Percentiles rank a stretch among this genome's conserved stretches.
phyloP scores from a whole-genome alignment of 2,113 vertebrate species.

The Rhea americana region DNA sequence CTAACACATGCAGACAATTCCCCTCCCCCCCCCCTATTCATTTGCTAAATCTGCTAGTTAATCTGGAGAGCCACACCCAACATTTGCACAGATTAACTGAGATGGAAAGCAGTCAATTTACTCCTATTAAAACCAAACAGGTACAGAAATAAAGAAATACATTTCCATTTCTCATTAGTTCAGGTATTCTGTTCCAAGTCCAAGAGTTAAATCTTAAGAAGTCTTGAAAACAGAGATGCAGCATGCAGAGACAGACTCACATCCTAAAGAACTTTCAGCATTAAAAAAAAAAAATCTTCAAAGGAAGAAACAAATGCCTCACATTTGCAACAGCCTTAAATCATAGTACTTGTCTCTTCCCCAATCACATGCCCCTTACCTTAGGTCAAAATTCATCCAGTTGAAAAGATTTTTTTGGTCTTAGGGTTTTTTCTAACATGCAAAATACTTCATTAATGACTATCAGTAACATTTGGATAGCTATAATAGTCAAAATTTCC shows the following conservation, averaged over 20 bases:
- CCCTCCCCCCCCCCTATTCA: too few species aligned
- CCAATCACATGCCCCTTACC: background rate
- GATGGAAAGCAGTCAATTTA: constrained; percentile 27
- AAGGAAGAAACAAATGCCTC: background rate
- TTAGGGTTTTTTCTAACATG: background rate
- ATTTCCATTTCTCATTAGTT: background rate
- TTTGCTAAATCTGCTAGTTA: constrained; percentile 25
- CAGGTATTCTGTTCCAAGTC: background rate
- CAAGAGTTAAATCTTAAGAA: background rate
- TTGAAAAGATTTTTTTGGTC: background rate
- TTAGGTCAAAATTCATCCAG: background rate
- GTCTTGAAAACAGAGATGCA: background rate
- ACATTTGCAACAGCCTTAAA: background rate
- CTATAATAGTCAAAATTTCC: background rate
- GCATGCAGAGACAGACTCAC: background rate
- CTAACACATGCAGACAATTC: constrained; percentile 9
- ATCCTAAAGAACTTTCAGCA: background rate
- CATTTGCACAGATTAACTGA: constrained; percentile 14
- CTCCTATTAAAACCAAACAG: constrained; percentile 30
- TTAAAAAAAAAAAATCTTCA: background rate
- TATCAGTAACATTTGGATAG: background rate
- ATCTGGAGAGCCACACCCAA: constrained; percentile 22
- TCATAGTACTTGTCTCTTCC: background rate
- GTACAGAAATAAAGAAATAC: background rate
- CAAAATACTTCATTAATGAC: background rate